Evolutionary conservation across 2,113 vertebrate genomes (phyloP).

Genomic region (Cyphomyrus plagiostoma): DNA sequence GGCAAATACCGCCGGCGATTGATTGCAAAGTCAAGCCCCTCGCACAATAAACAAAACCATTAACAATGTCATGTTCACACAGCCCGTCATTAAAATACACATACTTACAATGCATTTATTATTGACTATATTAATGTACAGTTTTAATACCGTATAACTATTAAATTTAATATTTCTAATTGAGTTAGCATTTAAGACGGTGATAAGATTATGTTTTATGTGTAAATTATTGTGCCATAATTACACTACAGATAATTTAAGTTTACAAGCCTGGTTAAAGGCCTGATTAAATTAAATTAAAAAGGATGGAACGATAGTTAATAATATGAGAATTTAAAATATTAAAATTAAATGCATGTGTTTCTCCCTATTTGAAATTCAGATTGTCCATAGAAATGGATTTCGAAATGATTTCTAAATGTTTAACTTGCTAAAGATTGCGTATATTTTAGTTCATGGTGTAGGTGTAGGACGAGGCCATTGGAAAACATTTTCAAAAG

Average conservation of each 20-base stretch:
- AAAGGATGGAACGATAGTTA: not conserved
- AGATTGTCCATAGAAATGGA: not conserved
- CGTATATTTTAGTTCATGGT: not conserved
- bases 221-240: constrained; percentile 40
- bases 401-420: not conserved
- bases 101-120: constrained; percentile 36
- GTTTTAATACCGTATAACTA: constrained; percentile 35
- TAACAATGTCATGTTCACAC: constrained; percentile 39
- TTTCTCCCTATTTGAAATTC: not conserved
- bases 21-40: constrained; percentile 52
- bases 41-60: constrained; percentile 63
- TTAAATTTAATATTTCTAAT: constrained; percentile 54
- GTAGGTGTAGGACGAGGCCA: not conserved
- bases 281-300: constrained; percentile 5
- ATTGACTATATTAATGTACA: constrained; percentile 47
- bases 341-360: not conserved
- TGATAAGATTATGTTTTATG: constrained; percentile 44
- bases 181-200: constrained; percentile 47
- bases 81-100: constrained; percentile 46
- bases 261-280: not conserved
- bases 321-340: constrained; percentile 3
- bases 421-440: not conserved
- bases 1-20: constrained; percentile 51
- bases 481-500: not conserved
- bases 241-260: constrained; percentile 21